Conservation (phyloP, 2,888 invertebrate species). For the Cataglyphis altisquamis region DNA sequence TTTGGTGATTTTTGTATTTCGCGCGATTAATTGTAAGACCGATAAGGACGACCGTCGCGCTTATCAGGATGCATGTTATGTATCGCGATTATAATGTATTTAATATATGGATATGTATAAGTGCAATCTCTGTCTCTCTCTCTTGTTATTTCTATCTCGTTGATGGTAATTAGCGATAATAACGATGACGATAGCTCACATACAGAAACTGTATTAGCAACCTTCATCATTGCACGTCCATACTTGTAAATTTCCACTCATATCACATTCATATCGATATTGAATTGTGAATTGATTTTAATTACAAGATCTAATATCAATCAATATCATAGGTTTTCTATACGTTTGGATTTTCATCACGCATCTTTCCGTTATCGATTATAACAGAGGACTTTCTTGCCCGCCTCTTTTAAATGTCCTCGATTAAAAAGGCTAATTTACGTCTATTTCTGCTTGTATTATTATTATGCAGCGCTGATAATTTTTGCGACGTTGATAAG, state of each 20-base stretch:
- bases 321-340: background rate
- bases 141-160: slow-evolving; percentile 60
- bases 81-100: slow-evolving; percentile 34
- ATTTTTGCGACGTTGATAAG: background rate
- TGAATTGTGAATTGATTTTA: background rate
- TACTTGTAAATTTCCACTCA: slow-evolving; percentile 15
- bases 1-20: slow-evolving; percentile 1
- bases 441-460: background rate
- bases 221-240: background rate
- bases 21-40: background rate
- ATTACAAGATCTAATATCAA: background rate
- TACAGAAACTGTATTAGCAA: slow-evolving; percentile 4
- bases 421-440: background rate
- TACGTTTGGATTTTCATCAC: background rate
- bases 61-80: slow-evolving; percentile 35
- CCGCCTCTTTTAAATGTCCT: background rate
- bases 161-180: slow-evolving; percentile 76
- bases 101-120: slow-evolving; percentile 55
- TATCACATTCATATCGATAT: background rate
- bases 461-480: slow-evolving; percentile 3
- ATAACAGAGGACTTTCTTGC: background rate
- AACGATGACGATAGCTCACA: slow-evolving; percentile 39
- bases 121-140: slow-evolving; percentile 51
- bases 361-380: background rate
- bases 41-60: slow-evolving; percentile 27